Evolutionary conservation across 2,888 invertebrate genomes (phyloP).

Genomic region (Cecidostiba fungosa): DNA sequence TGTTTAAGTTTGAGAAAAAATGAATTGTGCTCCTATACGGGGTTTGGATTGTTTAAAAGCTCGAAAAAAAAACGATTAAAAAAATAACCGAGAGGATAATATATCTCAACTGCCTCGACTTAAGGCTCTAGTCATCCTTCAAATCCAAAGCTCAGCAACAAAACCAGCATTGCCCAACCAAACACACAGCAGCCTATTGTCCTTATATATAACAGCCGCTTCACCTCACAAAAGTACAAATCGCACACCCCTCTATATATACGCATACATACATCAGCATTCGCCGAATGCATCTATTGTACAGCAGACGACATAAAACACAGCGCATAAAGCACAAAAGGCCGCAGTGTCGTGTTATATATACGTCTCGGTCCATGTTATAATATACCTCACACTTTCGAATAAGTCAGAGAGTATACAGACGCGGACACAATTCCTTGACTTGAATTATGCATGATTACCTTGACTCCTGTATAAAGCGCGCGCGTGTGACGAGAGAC

Average conservation of each 20-base stretch:
- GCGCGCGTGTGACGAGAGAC: background rate
- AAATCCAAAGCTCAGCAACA: background rate
- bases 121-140: background rate
- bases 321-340: constrained; percentile 6
- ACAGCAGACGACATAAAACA: background rate
- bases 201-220: background rate
- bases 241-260: background rate
- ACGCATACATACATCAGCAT: background rate
- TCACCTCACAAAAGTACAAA: background rate
- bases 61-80: too few relatives aligned
- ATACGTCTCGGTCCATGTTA: background rate
- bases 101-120: background rate
- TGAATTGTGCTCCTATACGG: too few relatives aligned
- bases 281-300: background rate
- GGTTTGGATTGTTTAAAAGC: too few relatives aligned
- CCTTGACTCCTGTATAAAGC: background rate
- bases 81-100: background rate
- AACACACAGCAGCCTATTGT: background rate
- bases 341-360: background rate
- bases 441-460: constrained; percentile 50
- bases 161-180: background rate
- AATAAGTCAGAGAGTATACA: background rate
- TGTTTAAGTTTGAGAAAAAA: too few relatives aligned
- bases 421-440: constrained; percentile 23
- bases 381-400: background rate